These are phyloP conservation scores for Ferdinandea cuprea DNA, from an alignment of 2,888 invertebrate genomes.

Conservation along the genomic window DNA sequence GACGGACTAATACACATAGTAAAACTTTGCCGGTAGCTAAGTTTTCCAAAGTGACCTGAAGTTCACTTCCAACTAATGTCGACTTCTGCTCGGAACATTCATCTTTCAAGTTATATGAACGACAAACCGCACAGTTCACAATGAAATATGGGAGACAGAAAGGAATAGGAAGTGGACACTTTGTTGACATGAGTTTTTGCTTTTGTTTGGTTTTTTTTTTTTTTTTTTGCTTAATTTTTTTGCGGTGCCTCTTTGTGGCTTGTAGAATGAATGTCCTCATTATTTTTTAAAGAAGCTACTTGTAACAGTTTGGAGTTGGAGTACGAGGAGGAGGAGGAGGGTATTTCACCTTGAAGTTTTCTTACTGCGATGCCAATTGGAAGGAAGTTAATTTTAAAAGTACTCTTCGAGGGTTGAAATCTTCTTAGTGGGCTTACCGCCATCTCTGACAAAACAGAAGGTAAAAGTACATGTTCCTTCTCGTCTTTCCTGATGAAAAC, in stretches of 20 bases:
- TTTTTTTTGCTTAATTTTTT: too few relatives aligned
- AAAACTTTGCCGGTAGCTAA: conserved; percentile 32
- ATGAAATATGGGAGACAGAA: neutral
- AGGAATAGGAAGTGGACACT: conserved; percentile 4
- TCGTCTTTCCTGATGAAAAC: too few relatives aligned
- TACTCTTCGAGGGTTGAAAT: too few relatives aligned
- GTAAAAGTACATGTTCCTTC: too few relatives aligned
- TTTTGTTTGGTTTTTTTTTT: neutral
- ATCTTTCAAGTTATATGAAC: conserved; percentile 41
- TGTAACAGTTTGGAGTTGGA: neutral
- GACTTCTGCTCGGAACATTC: conserved; percentile 40
- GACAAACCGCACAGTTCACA: conserved; percentile 18
- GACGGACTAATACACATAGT: conserved; percentile 8
- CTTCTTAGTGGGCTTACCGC: too few relatives aligned
- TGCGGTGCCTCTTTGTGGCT: conserved; percentile 5
- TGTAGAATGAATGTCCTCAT: neutral
- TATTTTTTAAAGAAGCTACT: neutral
- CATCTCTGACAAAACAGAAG: too few relatives aligned
- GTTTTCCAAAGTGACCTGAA: conserved; percentile 45
- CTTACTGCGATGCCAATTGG: too few relatives aligned
- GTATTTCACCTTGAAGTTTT: neutral
- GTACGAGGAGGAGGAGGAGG: too few relatives aligned
- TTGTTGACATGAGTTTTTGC: conserved; percentile 1
- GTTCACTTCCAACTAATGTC: conserved; percentile 34
- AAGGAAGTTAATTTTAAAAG: too few relatives aligned